Base-by-base conservation (phyloP, 1,140 invertebrate species). In the Mylabris phalerata region DNA sequence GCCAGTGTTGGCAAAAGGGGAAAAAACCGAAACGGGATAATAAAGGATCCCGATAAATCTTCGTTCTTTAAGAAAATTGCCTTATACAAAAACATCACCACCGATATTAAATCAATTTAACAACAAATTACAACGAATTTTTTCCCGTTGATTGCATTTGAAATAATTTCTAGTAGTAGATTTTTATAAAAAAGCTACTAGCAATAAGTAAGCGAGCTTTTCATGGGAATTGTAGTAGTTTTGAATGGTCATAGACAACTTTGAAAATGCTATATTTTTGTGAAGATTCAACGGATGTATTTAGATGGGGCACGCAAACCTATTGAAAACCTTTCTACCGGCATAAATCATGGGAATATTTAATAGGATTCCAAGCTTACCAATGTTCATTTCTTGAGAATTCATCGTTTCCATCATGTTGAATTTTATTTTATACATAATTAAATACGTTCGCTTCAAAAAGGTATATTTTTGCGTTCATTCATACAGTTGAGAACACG, bases 191-290 rank as follows among this genome's bases (percentile, higher is more conserved):
- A 62, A 62, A 62, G 49, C 54, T 60, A 54, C 57, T 55, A 57
- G 61, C 57, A 62, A 60, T 62, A 65, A 65, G 63, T 61, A 64
- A 64, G 59, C 60, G 62, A 65, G 57, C 60, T 59, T 54, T 54
- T 59, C 57, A 52, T 59, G 57, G 49, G 57, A 59, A 49, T 48
- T 32, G 32, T 32, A 59, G 57, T 49, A 59, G 57, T 49, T 59
- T 59, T 59, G 44, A 51, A 59, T 59, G 57, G 57, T 50, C 48
- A 59, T 50, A 59, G 57, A 59, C 50, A 59, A 59, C 44, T 59
- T 48, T 32, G 50, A 50, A 52, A 59, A 59, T 47, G 57, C 41
- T 47, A 59, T 59, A 59, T 59, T 59, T 54, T 48, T 40, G 49
- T 41, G 50, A 51, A 44, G 47, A 47, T 46, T 48, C 27, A 49